Percentiles rank a stretch among this genome's conserved stretches.
phyloP scores from a whole-genome alignment of 2,888 invertebrate species.

The Aspidiotus destructor region DNA sequence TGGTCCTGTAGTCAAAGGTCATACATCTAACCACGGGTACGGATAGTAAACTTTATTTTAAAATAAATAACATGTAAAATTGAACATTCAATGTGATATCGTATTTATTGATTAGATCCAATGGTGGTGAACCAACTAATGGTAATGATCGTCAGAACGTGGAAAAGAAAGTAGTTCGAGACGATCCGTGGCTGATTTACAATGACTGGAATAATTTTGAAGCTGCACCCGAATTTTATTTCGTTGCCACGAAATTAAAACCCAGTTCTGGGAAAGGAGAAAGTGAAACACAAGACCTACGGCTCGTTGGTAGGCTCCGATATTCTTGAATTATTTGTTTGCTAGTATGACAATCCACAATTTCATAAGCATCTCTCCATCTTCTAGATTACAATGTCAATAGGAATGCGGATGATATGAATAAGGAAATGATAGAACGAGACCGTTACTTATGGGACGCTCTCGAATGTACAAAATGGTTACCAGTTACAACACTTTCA shows the following conservation, averaged over 20 bases:
- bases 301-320: slow-evolving; percentile 17
- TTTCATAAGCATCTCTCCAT: neutral
- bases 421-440: slow-evolving; percentile 63
- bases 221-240: slow-evolving; percentile 14
- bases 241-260: slow-evolving; percentile 15
- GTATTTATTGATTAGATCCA: neutral
- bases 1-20: slow-evolving; percentile 56
- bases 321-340: neutral
- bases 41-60: neutral
- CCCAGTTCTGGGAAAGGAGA: neutral
- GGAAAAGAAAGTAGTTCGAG: neutral
- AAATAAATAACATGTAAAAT: neutral
- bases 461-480: slow-evolving; percentile 72
- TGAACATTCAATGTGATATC: neutral
- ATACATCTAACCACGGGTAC: neutral
- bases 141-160: too few species aligned
- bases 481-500: slow-evolving; percentile 45
- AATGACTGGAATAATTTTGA: slow-evolving; percentile 20
- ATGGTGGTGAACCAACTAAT: too few species aligned
- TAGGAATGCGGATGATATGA: slow-evolving; percentile 64
- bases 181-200: slow-evolving; percentile 22
- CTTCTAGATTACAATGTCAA: slow-evolving; percentile 60
- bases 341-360: neutral
- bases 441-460: slow-evolving; percentile 72
- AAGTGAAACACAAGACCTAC: slow-evolving; percentile 14